phyloP scores from a whole-genome alignment of 2,888 invertebrate species.

The Nephrotoma flavescens region DNA sequence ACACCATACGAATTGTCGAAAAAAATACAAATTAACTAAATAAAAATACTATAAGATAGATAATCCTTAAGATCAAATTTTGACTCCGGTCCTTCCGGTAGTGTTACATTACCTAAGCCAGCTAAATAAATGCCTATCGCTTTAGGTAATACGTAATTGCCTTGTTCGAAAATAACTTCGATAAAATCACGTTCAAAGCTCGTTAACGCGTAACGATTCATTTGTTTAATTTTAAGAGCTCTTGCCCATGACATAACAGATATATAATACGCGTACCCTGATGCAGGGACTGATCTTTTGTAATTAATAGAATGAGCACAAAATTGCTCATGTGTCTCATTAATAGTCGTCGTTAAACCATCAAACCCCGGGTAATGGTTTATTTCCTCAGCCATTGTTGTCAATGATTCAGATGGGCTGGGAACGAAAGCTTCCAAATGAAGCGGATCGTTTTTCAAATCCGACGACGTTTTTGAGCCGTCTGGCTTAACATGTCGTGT shows the following conservation, averaged over 20 bases:
- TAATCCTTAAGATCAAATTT: too few relatives aligned
- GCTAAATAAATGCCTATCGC: too few relatives aligned
- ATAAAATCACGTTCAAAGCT: constrained; percentile 8
- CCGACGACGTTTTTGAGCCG: not conserved
- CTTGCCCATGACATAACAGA: not conserved
- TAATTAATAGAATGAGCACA: not conserved
- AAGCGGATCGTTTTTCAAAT: not conserved
- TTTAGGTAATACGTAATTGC: too few relatives aligned
- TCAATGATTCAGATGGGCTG: not conserved
- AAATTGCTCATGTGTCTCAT: not conserved
- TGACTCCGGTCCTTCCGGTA: too few relatives aligned
- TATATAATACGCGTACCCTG: not conserved
- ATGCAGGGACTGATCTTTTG: not conserved
- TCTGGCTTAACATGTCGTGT: not conserved
- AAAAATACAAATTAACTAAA: too few relatives aligned
- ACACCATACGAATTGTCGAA: too few relatives aligned
- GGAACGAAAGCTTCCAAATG: not conserved
- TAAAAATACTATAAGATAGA: too few relatives aligned
- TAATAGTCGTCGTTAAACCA: not conserved
- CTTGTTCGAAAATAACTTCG: constrained; percentile 9
- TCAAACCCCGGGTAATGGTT: not conserved
- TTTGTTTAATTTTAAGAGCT: not conserved
- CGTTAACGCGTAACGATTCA: not conserved
- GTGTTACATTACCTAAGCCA: too few relatives aligned
- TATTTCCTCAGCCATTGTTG: not conserved